Conservation (phyloP, 2,797 vertebrate genomes). For the Amniataba percoides region DNA sequence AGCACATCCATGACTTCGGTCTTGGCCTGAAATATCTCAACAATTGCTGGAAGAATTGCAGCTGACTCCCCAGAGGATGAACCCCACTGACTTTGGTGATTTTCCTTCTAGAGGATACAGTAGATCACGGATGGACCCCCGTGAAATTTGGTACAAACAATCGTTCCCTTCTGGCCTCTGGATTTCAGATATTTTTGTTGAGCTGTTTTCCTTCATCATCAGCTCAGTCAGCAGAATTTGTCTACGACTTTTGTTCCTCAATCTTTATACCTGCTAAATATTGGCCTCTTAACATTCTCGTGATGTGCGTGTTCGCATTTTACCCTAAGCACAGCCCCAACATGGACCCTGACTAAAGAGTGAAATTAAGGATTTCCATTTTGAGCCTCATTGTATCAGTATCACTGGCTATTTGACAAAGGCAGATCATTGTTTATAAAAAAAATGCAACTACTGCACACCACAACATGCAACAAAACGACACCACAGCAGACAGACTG, state of each 20-base stretch:
- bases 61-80: background rate
- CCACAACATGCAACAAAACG: background rate
- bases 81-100: background rate
- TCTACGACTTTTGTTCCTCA: background rate
- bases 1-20: background rate
- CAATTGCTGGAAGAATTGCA: background rate
- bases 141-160: background rate
- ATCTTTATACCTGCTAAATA: background rate
- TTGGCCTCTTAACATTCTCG: background rate
- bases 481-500: background rate
- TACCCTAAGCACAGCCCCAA: background rate
- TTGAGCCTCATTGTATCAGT: background rate
- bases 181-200: background rate
- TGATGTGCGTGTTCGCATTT: too few relatives aligned
- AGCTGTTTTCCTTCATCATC: background rate
- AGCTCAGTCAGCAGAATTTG: background rate
- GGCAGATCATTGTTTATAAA: conserved; percentile 9
- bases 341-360: background rate
- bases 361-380: background rate
- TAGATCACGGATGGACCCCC: background rate
- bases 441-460: background rate
- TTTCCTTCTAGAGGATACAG: too few relatives aligned
- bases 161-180: background rate
- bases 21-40: background rate
- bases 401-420: background rate